Evolutionary conservation across 92 coral and sea anemone species (phyloP).

Genomic region (Parazoanthus darwini): DNA sequence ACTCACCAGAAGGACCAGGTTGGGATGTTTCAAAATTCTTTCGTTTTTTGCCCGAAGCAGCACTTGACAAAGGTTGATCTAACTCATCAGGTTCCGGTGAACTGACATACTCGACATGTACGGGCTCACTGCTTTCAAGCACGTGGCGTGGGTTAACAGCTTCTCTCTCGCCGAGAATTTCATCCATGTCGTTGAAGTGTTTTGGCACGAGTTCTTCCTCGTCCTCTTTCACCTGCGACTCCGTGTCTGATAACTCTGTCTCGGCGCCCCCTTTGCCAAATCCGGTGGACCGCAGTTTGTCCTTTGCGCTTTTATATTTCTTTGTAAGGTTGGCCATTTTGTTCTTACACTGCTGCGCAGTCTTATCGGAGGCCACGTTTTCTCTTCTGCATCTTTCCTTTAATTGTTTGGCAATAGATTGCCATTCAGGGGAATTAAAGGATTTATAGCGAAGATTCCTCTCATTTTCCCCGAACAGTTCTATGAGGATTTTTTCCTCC

Average conservation of each 20-base stretch:
- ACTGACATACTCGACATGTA: neutral
- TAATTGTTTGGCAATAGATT: slow-evolving; percentile 47
- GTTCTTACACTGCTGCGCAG: slow-evolving; percentile 58
- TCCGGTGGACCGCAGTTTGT: slow-evolving; percentile 42
- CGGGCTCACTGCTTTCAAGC: slow-evolving; percentile 55
- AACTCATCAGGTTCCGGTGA: slow-evolving; percentile 15
- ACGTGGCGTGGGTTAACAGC: slow-evolving; percentile 48
- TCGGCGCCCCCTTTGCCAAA: slow-evolving; percentile 53
- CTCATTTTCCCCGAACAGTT: slow-evolving; percentile 47
- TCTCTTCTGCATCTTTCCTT: slow-evolving; percentile 49
- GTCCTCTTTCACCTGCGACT: slow-evolving; percentile 12
- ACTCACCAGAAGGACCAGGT: slow-evolving; percentile 44
- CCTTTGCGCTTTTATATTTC: slow-evolving; percentile 52
- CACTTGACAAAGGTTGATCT: slow-evolving; percentile 23
- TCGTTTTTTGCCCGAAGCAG: slow-evolving; percentile 18
- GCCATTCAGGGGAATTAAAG: slow-evolving; percentile 52
- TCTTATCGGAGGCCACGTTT: slow-evolving; percentile 53
- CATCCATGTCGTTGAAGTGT: slow-evolving; percentile 50
- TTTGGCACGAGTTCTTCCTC: slow-evolving; percentile 38
- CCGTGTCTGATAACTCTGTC: slow-evolving; percentile 30
- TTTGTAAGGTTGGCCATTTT: slow-evolving; percentile 54
- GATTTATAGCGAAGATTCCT: slow-evolving; percentile 40
- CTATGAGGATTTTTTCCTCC: slow-evolving; percentile 38
- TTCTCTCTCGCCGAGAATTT: slow-evolving; percentile 55
- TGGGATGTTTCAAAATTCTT: neutral